Percentiles rank a stretch among this genome's conserved stretches.
phyloP scores from a whole-genome alignment of 1,140 invertebrate species.

The Ylistrum balloti region DNA sequence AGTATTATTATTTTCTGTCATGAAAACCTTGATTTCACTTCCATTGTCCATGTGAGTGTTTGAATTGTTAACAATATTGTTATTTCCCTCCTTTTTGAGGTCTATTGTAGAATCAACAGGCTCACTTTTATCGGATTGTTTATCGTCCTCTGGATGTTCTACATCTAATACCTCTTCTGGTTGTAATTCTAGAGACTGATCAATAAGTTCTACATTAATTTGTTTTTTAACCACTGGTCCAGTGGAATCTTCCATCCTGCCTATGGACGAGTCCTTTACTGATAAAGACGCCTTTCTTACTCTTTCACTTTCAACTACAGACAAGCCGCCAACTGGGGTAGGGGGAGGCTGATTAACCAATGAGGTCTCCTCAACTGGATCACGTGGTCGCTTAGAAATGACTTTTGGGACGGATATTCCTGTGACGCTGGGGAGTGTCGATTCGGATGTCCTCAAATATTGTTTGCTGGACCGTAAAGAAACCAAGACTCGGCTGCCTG shows the following conservation, averaged over 20 bases:
- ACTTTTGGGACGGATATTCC: constrained; percentile 56
- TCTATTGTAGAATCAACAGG: not conserved
- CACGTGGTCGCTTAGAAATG: constrained; percentile 46
- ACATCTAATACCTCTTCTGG: not conserved
- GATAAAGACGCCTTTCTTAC: not conserved
- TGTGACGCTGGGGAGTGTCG: constrained; percentile 56
- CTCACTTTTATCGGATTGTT: not conserved
- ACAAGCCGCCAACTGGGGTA: constrained; percentile 56
- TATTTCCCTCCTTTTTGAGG: not conserved
- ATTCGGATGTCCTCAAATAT: constrained; percentile 42
- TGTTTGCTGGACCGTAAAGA: constrained; percentile 15
- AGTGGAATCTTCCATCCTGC: not conserved
- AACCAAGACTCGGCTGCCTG: constrained; percentile 14
- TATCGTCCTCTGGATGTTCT: not conserved
- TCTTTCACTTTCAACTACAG: constrained; percentile 43
- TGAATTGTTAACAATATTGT: not conserved
- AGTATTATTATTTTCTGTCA: not conserved
- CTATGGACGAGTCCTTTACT: not conserved
- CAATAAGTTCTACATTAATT: not conserved
- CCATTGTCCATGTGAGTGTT: not conserved
- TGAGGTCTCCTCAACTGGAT: constrained; percentile 46
- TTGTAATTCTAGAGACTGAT: not conserved
- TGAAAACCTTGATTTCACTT: not conserved
- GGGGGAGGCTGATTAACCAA: constrained; percentile 58
- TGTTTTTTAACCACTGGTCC: not conserved